Conservation (phyloP, 2,797 vertebrate species). For the Prionace glauca region DNA sequence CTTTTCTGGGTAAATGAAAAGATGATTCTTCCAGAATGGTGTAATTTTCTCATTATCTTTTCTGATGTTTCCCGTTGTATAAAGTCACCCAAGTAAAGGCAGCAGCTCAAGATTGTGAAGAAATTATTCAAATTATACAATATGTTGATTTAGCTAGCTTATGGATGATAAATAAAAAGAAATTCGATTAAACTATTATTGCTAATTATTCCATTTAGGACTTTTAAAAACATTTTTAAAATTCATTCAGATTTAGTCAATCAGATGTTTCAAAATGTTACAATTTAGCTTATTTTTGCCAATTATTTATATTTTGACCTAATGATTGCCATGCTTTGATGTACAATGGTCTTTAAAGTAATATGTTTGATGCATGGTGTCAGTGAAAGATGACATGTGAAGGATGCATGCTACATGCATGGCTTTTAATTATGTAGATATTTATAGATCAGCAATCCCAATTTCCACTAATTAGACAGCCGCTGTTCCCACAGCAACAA, state of each 20-base stretch:
- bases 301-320: neutral
- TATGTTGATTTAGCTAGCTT: neutral
- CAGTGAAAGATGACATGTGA: neutral
- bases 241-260: constrained; percentile 4
- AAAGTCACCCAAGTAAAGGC: neutral
- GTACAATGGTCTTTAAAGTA: neutral
- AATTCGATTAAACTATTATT: neutral
- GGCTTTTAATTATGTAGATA: constrained; percentile 3
- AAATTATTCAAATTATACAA: neutral
- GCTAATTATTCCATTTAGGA: neutral
- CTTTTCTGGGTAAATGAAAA: neutral
- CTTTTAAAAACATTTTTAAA: neutral
- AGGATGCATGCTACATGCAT: neutral
- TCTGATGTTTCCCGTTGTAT: neutral
- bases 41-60: neutral
- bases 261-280: neutral
- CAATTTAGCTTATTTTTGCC: too few relatives aligned
- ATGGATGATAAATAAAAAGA: neutral
- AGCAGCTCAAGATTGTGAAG: neutral
- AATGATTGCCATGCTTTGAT: neutral
- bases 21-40: neutral
- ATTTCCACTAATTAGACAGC: neutral
- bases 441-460: neutral
- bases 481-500: neutral
- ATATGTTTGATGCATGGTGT: neutral